Evolutionary conservation across 2,888 invertebrate genomes (phyloP).

Genomic region (Sminthurinus aureus): DNA sequence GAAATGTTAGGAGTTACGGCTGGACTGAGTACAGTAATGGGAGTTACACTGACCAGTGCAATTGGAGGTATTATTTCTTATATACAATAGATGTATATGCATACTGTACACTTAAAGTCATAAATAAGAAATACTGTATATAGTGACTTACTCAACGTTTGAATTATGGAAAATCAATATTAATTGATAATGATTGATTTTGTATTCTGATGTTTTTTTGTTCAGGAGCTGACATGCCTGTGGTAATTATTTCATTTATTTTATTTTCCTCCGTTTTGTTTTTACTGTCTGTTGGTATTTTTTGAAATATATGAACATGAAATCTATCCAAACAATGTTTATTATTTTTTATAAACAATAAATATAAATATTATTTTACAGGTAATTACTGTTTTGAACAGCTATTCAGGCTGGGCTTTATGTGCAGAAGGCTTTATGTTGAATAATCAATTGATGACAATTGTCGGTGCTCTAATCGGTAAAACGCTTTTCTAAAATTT

Average conservation of each 20-base stretch:
- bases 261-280: not conserved
- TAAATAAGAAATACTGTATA: not conserved
- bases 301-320: not conserved
- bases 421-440: conserved; percentile 93
- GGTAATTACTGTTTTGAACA: conserved; percentile 87
- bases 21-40: conserved; percentile 67
- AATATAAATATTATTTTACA: conserved; percentile 61
- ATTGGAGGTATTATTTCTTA: conserved; percentile 74
- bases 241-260: conserved; percentile 61
- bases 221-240: conserved; percentile 90
- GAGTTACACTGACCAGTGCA: conserved; percentile 85
- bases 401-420: conserved; percentile 91
- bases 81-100: not conserved
- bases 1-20: conserved; percentile 76
- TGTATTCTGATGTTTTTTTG: conserved; percentile 37
- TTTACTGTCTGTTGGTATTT: not conserved
- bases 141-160: not conserved
- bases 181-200: conserved; percentile 9
- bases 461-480: conserved; percentile 83
- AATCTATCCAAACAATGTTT: too few relatives aligned
- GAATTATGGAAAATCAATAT: conserved; percentile 15
- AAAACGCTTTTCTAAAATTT: too few relatives aligned
- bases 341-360: not conserved
- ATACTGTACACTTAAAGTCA: not conserved
- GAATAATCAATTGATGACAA: conserved; percentile 90